Conservation (phyloP, 2,888 invertebrate genomes). For the Morpho deidamia region DNA sequence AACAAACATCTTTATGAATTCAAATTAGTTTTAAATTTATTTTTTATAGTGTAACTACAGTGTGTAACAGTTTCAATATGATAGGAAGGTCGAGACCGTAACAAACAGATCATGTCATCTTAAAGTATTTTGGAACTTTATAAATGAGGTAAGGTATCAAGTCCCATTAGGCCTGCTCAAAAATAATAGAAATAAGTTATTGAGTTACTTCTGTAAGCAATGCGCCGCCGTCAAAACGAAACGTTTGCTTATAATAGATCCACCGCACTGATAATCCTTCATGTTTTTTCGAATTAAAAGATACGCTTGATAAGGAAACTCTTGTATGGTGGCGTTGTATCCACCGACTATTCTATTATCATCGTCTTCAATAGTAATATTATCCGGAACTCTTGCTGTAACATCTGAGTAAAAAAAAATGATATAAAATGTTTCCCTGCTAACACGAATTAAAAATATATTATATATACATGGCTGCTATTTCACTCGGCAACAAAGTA, state of each 20-base stretch:
- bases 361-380: neutral
- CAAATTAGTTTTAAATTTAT: neutral
- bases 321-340: conserved; percentile 41
- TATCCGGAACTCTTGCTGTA: conserved; percentile 27
- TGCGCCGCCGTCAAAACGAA: conserved; percentile 64
- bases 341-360: conserved; percentile 56
- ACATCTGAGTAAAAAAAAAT: conserved; percentile 20
- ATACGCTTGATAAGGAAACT: conserved; percentile 54
- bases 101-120: neutral
- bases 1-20: no score
- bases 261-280: conserved; percentile 52
- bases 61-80: neutral
- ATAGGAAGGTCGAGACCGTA: neutral
- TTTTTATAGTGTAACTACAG: no score
- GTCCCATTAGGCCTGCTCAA: neutral
- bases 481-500: no score
- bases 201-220: conserved; percentile 37
- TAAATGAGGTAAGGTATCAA: neutral
- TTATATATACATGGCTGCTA: no score
- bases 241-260: conserved; percentile 48
- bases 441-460: no score
- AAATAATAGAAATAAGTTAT: neutral
- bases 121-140: neutral
- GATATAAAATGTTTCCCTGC: no score
- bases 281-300: conserved; percentile 38